Evolutionary conservation across 2,113 vertebrate species (phyloP).

Genomic region (Serinus canaria): DNA sequence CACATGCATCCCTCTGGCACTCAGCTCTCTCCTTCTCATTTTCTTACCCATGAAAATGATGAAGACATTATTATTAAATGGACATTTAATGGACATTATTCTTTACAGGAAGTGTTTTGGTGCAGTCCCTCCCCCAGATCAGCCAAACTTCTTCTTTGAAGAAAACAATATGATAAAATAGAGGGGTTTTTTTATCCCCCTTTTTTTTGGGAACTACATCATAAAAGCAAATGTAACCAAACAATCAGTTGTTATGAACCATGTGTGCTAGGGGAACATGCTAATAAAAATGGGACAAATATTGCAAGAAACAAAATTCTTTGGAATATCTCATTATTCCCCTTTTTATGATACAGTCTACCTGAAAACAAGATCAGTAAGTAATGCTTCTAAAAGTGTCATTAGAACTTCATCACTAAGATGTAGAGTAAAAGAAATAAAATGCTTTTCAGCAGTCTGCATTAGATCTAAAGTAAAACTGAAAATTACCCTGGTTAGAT

Average conservation of each 20-base stretch:
- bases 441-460: not conserved
- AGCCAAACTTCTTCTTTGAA: not conserved
- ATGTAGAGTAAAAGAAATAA: not conserved
- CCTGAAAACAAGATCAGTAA: not conserved
- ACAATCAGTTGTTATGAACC: not conserved
- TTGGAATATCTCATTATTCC: not conserved
- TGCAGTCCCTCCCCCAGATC: not conserved
- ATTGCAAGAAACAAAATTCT: not conserved
- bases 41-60: not conserved
- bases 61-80: not conserved
- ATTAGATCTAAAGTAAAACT: not conserved
- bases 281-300: not conserved
- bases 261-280: not conserved
- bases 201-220: not conserved
- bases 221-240: not conserved
- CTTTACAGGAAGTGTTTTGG: not conserved
- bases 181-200: not conserved
- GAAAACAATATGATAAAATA: not conserved
- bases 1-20: not conserved
- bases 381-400: not conserved
- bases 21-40: not conserved
- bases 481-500: not conserved
- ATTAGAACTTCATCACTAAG: not conserved
- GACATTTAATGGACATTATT: not conserved
- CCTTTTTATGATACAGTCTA: not conserved